These are phyloP conservation scores for Anas platyrhynchos DNA, from an alignment of 2,113 vertebrate species.

Conservation along the genomic window DNA sequence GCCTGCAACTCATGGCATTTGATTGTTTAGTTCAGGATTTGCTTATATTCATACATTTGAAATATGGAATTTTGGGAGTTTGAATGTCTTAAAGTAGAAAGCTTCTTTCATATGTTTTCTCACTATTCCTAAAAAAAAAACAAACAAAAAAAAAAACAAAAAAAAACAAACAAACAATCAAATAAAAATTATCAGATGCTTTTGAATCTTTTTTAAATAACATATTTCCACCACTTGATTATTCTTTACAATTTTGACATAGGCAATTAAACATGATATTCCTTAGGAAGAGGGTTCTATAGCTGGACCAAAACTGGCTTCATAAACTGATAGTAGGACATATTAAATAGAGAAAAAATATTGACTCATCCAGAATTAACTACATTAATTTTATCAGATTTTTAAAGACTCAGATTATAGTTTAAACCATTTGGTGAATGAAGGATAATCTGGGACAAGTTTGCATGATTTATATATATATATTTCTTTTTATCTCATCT, in stretches of 20 bases:
- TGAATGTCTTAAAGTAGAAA: not conserved
- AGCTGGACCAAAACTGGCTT: not conserved
- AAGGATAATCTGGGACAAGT: not conserved
- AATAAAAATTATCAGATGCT: not conserved
- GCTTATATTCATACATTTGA: not conserved
- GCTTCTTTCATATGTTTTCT: not conserved
- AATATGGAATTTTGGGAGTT: not conserved
- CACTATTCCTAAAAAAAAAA: not conserved
- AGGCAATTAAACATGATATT: not conserved
- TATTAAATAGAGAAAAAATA: not conserved
- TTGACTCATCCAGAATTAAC: not conserved
- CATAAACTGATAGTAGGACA: not conserved
- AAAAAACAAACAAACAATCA: too few relatives aligned
- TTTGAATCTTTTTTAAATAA: slow-evolving; percentile 10
- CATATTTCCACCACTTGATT: not conserved
- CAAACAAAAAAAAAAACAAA: too few relatives aligned
- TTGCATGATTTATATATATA: not conserved
- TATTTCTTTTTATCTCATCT: not conserved
- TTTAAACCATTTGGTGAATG: not conserved
- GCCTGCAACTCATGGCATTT: not conserved
- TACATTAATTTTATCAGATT: not conserved
- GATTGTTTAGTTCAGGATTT: not conserved
- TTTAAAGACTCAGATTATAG: not conserved
- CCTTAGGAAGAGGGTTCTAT: not conserved
- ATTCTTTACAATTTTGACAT: not conserved